Conservation (phyloP, 2,113 vertebrate species). For the Etheostoma cragini region DNA sequence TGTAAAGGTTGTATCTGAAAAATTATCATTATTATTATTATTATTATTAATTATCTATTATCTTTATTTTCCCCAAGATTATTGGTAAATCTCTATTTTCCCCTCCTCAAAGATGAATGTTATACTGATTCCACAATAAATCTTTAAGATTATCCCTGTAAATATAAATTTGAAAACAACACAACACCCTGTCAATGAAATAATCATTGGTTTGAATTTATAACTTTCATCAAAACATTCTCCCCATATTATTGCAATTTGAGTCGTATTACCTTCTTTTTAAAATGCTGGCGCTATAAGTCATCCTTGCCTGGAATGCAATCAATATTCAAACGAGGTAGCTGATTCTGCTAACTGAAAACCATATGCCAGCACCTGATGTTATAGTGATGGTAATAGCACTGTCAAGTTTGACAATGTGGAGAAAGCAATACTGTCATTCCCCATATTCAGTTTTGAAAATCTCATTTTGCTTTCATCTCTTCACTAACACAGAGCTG, state of each 20-base stretch:
- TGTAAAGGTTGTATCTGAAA: too few relatives aligned
- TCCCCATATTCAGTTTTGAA: constrained; percentile 75
- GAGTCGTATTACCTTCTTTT: background rate
- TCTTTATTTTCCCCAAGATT: too few relatives aligned
- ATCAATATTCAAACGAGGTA: constrained; percentile 63
- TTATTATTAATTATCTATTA: too few relatives aligned
- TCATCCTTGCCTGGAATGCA: constrained; percentile 19
- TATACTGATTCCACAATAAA: background rate
- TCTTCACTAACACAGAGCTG: constrained; percentile 71
- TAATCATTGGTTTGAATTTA: background rate
- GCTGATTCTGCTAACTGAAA: constrained; percentile 59
- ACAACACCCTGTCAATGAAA: background rate
- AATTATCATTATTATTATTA: too few relatives aligned
- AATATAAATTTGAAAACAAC: background rate
- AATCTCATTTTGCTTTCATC: constrained; percentile 78
- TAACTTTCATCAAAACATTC: background rate
- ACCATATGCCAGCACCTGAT: constrained; percentile 57
- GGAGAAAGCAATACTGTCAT: constrained; percentile 73
- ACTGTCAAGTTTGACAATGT: constrained; percentile 77
- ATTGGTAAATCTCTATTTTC: too few relatives aligned
- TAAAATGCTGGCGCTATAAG: background rate
- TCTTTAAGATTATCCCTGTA: background rate
- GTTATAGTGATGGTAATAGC: constrained; percentile 66
- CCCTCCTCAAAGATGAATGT: background rate
- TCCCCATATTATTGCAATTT: background rate